These are phyloP conservation scores for Phorcus lineatus DNA, from an alignment of 2,888 invertebrate species.

Conservation along the genomic window DNA sequence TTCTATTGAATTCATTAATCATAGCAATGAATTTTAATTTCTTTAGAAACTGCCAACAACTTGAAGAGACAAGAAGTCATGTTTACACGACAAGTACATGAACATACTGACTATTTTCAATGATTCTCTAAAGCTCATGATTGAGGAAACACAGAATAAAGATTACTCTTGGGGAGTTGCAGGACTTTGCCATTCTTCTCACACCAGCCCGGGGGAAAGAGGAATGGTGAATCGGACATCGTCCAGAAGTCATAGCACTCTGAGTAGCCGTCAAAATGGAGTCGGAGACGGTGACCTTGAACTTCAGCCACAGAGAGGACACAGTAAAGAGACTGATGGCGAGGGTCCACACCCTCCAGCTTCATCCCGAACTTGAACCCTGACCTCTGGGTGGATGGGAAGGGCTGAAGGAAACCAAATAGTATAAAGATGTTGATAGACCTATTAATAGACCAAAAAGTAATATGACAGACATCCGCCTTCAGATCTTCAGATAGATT, in stretches of 20 bases:
- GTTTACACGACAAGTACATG: too few relatives aligned
- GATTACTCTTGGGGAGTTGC: conserved; percentile 84
- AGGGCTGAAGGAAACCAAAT: conserved; percentile 77
- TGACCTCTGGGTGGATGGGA: conserved; percentile 85
- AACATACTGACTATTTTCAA: too few relatives aligned
- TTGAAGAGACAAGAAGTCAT: too few relatives aligned
- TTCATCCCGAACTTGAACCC: conserved; percentile 87
- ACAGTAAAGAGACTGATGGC: conserved; percentile 91
- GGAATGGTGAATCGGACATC: conserved; percentile 91
- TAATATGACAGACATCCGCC: too few relatives aligned
- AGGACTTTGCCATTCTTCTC: conserved; percentile 87
- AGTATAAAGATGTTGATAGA: too few relatives aligned
- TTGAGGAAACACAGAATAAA: neutral
- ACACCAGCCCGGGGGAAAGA: conserved; percentile 96
- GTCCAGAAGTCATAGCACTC: conserved; percentile 94
- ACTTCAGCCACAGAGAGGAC: conserved; percentile 87
- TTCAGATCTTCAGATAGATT: too few relatives aligned
- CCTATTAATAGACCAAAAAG: too few relatives aligned
- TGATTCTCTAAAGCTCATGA: too few relatives aligned
- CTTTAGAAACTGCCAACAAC: too few relatives aligned
- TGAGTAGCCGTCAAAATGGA: conserved; percentile 94
- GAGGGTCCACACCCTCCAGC: conserved; percentile 94
- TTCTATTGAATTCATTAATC: too few relatives aligned
- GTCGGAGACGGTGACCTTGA: conserved; percentile 87
- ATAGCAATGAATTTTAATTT: too few relatives aligned